These are phyloP conservation scores for Macaria liturata DNA, from an alignment of 2,888 invertebrate genomes.

Conservation along the genomic window DNA sequence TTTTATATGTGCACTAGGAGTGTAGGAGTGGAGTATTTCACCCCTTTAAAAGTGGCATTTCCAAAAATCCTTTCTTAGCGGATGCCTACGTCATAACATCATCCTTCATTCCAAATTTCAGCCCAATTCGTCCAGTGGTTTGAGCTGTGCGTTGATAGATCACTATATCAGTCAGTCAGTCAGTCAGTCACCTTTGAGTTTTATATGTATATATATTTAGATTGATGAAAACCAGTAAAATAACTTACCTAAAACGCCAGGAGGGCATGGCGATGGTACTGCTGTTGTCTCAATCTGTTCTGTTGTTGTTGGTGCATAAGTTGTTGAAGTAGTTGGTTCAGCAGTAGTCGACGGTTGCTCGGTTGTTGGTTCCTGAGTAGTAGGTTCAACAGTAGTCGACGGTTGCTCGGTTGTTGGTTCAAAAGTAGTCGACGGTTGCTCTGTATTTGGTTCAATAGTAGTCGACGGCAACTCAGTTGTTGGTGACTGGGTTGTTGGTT, in stretches of 20 bases:
- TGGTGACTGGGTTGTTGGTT: background rate
- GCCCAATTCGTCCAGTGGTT: too few species aligned
- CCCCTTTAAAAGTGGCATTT: too few species aligned
- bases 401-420: slow-evolving; percentile 1
- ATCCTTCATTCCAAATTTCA: too few species aligned
- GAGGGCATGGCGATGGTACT: slow-evolving; percentile 3
- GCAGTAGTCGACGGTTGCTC: slow-evolving; percentile 8
- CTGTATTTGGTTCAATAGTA: background rate
- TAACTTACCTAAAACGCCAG: slow-evolving; percentile 11
- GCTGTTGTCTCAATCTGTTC: background rate
- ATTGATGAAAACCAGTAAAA: too few species aligned
- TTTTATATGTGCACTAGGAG: too few species aligned
- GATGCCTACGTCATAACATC: too few species aligned
- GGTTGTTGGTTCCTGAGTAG: slow-evolving; percentile 6
- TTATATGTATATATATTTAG: too few species aligned
- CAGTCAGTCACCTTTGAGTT: too few species aligned
- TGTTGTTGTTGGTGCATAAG: slow-evolving; percentile 6
- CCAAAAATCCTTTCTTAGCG: too few species aligned
- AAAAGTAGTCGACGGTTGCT: background rate
- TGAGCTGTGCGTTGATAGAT: too few species aligned
- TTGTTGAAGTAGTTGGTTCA: slow-evolving; percentile 5
- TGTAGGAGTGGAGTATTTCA: too few species aligned
- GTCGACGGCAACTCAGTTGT: background rate
- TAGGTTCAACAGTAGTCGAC: background rate
- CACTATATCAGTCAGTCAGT: too few species aligned